Percentiles rank a stretch among this genome's conserved stretches.
phyloP scores from a whole-genome alignment of 2,113 vertebrate genomes.

The Tautogolabrus adspersus region DNA sequence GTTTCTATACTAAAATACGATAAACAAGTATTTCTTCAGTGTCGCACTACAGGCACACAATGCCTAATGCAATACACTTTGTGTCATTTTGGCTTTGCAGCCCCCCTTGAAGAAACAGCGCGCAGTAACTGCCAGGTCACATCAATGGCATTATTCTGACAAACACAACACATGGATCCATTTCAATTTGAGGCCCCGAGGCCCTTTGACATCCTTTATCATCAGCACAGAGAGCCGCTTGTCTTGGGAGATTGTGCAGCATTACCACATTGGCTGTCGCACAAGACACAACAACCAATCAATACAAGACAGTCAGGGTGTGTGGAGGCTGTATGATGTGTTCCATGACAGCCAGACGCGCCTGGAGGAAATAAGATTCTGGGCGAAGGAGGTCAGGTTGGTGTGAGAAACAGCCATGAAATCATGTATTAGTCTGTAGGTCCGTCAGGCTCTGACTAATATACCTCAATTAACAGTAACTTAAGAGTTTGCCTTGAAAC shows the following conservation, averaged over 20 bases:
- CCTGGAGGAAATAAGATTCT: background rate
- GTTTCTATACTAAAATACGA: background rate
- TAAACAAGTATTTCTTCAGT: background rate
- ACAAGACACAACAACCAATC: conserved; percentile 52
- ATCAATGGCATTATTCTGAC: conserved; percentile 29
- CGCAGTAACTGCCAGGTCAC: conserved; percentile 24
- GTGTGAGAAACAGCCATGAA: no score
- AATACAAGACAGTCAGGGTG: conserved; percentile 18
- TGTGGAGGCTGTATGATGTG: conserved; percentile 21
- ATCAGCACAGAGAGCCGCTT: conserved; percentile 46
- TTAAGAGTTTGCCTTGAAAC: background rate
- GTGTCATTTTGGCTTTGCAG: background rate
- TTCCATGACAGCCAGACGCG: conserved; percentile 5
- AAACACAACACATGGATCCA: conserved; percentile 22
- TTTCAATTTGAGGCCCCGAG: conserved; percentile 55
- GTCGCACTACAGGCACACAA: background rate
- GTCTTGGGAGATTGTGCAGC: conserved; percentile 35
- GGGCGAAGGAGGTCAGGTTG: background rate
- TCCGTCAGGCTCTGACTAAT: no score
- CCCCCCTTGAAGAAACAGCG: conserved; percentile 6
- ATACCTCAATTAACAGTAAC: background rate
- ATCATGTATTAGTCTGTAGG: background rate
- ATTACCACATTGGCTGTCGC: conserved; percentile 50
- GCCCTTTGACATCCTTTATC: conserved; percentile 44
- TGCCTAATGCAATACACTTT: background rate